Evolutionary conservation across 2,113 vertebrate species (phyloP), one percentile per base, ranked within the genome.

Genomic region (Gopherus flavomarginatus): DNA sequence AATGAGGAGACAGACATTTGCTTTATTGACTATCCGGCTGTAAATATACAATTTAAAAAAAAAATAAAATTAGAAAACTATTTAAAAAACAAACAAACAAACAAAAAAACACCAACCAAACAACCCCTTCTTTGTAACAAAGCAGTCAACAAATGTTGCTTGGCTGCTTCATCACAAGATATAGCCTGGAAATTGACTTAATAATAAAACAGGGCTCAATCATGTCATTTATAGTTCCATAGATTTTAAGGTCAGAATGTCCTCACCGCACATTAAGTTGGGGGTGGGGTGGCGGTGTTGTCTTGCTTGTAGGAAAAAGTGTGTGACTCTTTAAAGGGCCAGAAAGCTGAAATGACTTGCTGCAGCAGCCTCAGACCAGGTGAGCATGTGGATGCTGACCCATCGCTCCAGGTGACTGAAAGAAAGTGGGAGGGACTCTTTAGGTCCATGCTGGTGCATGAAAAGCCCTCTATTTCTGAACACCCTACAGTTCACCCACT

Each of bases 1-100:
- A 88, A 95, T 75, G 88, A 94, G 69, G 9, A 44, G 72, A 90
- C 62, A 53, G 13, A 35, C 4, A 49, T 96, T 91, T 83, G 69
- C 82, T 83, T 88, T 88, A 91, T 92, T 89, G 50, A 88, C 59
- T 62, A 35, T 62, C 59, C 1, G 3, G 29, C 53, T 27, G 7
- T n/a, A 89, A 96, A 82, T 3, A 2, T 53, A 84, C 24, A 84
- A 49, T 93, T 90, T 85, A 31, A 13, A 59, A 57, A 57, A 77
- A 42, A 50, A 16, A 5, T 50, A 13, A 10, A 35, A 35, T 44
- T 93, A 47, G 88, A 89, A 89, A 90, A 16, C 47, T 77, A 2
- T 35, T 49, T 49, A 49, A 81, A 88, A 81, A 83, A 85, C 81
- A 53, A 21, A 53, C 5, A 16, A 52, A 17, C 16, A 19, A 31